A percentile compares a stretch with the other conserved stretches of the same genome.
Conservation (phyloP, 2,888 invertebrate genomes). For the Harpagoxenus sublaevis region DNA sequence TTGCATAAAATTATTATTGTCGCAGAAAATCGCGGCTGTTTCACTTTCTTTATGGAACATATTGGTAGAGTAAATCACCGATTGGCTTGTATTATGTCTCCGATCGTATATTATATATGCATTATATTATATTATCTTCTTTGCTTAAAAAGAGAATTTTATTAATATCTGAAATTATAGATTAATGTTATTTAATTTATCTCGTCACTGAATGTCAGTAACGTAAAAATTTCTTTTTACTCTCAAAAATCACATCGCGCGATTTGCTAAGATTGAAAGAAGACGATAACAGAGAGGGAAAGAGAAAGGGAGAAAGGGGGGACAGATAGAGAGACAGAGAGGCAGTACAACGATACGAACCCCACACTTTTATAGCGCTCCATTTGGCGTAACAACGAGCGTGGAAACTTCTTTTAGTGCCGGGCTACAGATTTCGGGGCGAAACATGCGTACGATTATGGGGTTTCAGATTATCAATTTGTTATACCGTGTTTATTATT, state of each 20-base stretch:
- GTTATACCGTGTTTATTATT: slow-evolving; percentile 85
- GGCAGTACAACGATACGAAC: slow-evolving; percentile 69
- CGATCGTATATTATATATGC: not conserved
- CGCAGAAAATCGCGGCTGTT: slow-evolving; percentile 66
- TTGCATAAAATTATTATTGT: slow-evolving; percentile 84
- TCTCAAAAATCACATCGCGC: not conserved
- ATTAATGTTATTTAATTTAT: not conserved
- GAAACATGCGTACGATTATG: slow-evolving; percentile 85
- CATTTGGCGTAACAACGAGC: slow-evolving; percentile 86
- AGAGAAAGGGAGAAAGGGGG: slow-evolving; percentile 59
- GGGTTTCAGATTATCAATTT: slow-evolving; percentile 86
- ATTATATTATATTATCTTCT: not conserved
- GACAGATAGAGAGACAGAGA: slow-evolving; percentile 45
- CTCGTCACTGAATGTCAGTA: not conserved
- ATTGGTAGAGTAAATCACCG: slow-evolving; percentile 11
- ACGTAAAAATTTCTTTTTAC: not conserved
- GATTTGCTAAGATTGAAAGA: slow-evolving; percentile 14
- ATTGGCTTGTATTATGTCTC: not conserved
- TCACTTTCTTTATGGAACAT: slow-evolving; percentile 57
- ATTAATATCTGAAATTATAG: not conserved
- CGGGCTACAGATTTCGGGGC: slow-evolving; percentile 83
- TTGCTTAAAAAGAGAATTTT: not conserved
- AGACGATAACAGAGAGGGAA: slow-evolving; percentile 37
- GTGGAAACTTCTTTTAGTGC: slow-evolving; percentile 85
- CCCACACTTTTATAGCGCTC: slow-evolving; percentile 85